A percentile compares a stretch with the other conserved stretches of the same genome.
Conservation (phyloP, 2,113 vertebrate species). For the Scolopax mira region DNA sequence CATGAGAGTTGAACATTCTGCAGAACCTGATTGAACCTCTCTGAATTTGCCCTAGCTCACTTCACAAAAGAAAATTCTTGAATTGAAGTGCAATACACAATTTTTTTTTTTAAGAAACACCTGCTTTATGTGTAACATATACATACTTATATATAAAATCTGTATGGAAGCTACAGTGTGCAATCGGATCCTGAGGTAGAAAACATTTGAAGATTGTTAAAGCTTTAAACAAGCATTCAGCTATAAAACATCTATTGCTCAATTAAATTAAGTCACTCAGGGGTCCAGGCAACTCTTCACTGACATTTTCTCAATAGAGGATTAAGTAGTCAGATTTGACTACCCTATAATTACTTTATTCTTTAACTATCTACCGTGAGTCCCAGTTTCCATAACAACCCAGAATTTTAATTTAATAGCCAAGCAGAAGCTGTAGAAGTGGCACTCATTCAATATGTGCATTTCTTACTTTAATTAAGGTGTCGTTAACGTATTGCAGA, state of each 20-base stretch:
- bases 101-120: not conserved
- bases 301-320: conserved; percentile 56
- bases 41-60: not conserved
- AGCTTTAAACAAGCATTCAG: not conserved
- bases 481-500: not conserved
- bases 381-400: conserved; percentile 64
- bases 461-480: conserved; percentile 46
- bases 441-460: conserved; percentile 6
- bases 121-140: not conserved
- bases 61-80: not conserved
- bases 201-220: not conserved
- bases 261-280: conserved; percentile 54
- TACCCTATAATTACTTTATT: conserved; percentile 60
- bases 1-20: accelerated
- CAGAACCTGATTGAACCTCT: not conserved
- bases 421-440: conserved; percentile 43
- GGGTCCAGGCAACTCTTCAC: conserved; percentile 17
- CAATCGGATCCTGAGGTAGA: not conserved
- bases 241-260: conserved; percentile 31
- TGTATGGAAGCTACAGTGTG: not conserved
- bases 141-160: accelerated
- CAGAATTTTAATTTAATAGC: conserved; percentile 56
- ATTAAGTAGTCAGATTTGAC: conserved; percentile 53
- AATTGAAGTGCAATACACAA: not conserved
- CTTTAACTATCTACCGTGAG: conserved; percentile 51